phyloP scores from a whole-genome alignment of 1,140 invertebrate genomes.

The Plectus sambesii region DNA sequence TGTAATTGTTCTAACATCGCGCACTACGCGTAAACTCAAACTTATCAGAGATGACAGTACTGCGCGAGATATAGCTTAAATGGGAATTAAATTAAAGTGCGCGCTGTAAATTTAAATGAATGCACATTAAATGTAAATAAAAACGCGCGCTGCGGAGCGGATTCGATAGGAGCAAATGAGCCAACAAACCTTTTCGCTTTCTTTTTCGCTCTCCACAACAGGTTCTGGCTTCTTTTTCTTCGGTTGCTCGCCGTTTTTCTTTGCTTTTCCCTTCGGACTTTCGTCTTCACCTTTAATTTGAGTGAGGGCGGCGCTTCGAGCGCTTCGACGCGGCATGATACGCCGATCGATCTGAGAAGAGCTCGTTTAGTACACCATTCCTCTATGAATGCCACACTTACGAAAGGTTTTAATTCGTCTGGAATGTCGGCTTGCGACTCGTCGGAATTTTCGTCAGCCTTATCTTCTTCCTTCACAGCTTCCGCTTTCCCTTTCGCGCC shows the following conservation, averaged over 20 bases:
- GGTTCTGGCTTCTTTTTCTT: slow-evolving; percentile 20
- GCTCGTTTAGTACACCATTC: no score
- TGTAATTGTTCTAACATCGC: no score
- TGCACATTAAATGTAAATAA: no score
- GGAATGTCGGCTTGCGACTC: slow-evolving; percentile 4
- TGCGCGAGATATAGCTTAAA: no score
- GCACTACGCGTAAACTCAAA: no score
- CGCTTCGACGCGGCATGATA: slow-evolving; percentile 19
- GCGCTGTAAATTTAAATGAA: no score
- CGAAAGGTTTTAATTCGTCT: slow-evolving; percentile 9
- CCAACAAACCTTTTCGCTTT: slow-evolving; percentile 26
- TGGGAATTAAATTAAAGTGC: no score
- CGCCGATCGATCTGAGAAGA: slow-evolving; percentile 13
- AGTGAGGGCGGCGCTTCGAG: slow-evolving; percentile 15
- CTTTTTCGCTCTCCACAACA: slow-evolving; percentile 30
- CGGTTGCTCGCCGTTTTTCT: slow-evolving; percentile 12
- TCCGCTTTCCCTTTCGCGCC: slow-evolving; percentile 13
- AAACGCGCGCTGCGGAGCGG: no score
- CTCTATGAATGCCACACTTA: no score
- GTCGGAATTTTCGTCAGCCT: slow-evolving; percentile 13
- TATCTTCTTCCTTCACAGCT: slow-evolving; percentile 19
- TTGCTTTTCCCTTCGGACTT: slow-evolving; percentile 9
- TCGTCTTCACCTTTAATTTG: slow-evolving; percentile 8
- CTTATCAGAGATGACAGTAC: no score
- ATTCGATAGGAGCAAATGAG: no score